Evolutionary conservation across 2,888 invertebrate species (phyloP).

Genomic region (Cataglyphis livida): DNA sequence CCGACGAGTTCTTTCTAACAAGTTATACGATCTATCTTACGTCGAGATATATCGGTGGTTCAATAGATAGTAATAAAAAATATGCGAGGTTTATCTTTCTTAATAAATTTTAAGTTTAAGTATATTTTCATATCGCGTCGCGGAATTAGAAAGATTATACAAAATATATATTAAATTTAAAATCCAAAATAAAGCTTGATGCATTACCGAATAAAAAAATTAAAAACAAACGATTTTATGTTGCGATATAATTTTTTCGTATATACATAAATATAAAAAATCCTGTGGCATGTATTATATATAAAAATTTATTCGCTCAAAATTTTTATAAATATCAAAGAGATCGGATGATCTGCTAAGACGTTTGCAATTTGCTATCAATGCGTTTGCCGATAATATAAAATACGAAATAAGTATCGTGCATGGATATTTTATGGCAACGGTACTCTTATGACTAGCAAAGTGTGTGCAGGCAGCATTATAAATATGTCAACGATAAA

Average conservation of each 20-base stretch:
- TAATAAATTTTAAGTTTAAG: slow-evolving; percentile 17
- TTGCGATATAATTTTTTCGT: not conserved
- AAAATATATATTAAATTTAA: not conserved
- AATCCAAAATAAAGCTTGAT: not conserved
- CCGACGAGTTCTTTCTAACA: slow-evolving; percentile 19
- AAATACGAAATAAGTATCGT: slow-evolving; percentile 38
- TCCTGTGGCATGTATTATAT: not conserved
- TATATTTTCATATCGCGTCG: not conserved
- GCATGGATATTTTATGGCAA: slow-evolving; percentile 44
- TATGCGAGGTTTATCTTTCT: not conserved
- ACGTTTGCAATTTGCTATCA: slow-evolving; percentile 10
- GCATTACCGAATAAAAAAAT: not conserved
- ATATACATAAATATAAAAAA: not conserved
- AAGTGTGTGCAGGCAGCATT: slow-evolving; percentile 65
- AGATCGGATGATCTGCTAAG: not conserved
- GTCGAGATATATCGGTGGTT: not conserved
- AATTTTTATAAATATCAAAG: not conserved
- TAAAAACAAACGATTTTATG: not conserved
- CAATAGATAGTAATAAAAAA: not conserved
- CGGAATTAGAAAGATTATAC: not conserved
- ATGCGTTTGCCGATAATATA: slow-evolving; percentile 20
- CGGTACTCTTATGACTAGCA: slow-evolving; percentile 45
- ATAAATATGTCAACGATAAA: slow-evolving; percentile 81
- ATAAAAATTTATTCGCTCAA: not conserved
- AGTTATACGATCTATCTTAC: not conserved